phyloP scores from a whole-genome alignment of 2,888 invertebrate genomes.

The Drosophila quasianomalipes region DNA sequence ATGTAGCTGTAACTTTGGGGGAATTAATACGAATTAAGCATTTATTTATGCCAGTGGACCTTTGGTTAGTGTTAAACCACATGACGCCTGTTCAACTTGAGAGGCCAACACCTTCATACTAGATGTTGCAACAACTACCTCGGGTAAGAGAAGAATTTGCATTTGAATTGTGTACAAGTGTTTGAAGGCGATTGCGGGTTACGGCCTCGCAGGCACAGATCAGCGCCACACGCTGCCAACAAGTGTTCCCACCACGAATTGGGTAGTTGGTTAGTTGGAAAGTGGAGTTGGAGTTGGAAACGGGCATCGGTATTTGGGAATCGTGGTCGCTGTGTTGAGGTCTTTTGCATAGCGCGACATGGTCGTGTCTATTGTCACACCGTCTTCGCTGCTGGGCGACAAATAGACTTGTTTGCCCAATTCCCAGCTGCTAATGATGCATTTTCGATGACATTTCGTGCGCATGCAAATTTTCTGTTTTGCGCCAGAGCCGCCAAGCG shows the following conservation, averaged over 20 bases:
- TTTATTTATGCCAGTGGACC: not conserved
- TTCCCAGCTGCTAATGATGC: constrained; percentile 82
- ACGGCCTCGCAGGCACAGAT: constrained; percentile 51
- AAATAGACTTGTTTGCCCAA: constrained; percentile 81
- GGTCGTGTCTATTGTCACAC: constrained; percentile 49
- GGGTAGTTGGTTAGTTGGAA: not conserved
- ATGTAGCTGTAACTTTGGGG: not conserved
- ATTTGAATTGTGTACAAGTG: constrained; percentile 64
- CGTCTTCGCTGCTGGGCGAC: constrained; percentile 63
- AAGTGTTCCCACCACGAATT: constrained; percentile 58
- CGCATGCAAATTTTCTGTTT: constrained; percentile 69
- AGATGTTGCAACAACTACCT: constrained; percentile 5
- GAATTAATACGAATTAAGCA: not conserved
- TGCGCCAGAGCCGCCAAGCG: constrained; percentile 45
- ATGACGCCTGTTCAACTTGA: constrained; percentile 14
- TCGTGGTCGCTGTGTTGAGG: constrained; percentile 52
- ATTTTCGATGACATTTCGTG: constrained; percentile 78
- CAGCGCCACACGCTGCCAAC: constrained; percentile 77
- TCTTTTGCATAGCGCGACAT: constrained; percentile 75
- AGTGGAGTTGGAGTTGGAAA: not conserved
- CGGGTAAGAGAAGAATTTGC: constrained; percentile 56
- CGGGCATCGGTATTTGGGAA: constrained; percentile 1
- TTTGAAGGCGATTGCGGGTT: constrained; percentile 31
- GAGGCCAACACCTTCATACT: constrained; percentile 13
- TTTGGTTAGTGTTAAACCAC: constrained; percentile 3